phyloP scores from a whole-genome alignment of 2,113 vertebrate species.

The Gavia stellata region DNA sequence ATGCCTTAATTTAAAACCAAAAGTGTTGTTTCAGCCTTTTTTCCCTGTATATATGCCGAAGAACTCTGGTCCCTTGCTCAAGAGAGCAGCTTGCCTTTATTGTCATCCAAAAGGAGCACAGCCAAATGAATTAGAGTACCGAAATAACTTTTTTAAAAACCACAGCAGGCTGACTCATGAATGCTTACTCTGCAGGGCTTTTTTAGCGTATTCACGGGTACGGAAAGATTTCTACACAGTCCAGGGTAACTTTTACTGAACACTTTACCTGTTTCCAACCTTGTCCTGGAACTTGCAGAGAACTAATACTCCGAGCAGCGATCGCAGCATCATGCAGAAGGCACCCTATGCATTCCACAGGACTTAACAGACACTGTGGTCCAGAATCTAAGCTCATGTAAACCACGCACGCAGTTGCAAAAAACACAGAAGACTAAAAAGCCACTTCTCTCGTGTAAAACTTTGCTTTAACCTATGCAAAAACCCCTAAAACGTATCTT shows the following conservation, averaged over 20 bases:
- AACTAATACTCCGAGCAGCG: accelerated
- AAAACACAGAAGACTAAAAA: accelerated
- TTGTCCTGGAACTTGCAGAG: not conserved
- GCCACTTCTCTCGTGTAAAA: not conserved
- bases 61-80: not conserved
- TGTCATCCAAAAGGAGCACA: conserved; percentile 9
- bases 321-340: not conserved
- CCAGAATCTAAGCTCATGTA: not conserved
- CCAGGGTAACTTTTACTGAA: not conserved
- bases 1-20: not conserved
- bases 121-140: conserved; percentile 25
- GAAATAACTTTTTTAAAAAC: conserved; percentile 3
- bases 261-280: not conserved
- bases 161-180: conserved; percentile 27
- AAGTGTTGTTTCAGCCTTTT: conserved; percentile 31
- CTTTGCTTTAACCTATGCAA: not conserved
- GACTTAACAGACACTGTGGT: not conserved
- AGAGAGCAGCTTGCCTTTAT: conserved; percentile 16
- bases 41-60: not conserved
- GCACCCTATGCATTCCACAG: accelerated
- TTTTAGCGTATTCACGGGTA: not conserved
- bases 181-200: not conserved
- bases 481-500: not conserved
- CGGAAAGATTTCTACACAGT: not conserved
- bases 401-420: accelerated